A percentile compares a stretch with the other conserved stretches of the same genome.
These are phyloP conservation scores for Hypotaenidia philippensis DNA, from an alignment of 2,797 vertebrate genomes.

Conservation along the genomic window DNA sequence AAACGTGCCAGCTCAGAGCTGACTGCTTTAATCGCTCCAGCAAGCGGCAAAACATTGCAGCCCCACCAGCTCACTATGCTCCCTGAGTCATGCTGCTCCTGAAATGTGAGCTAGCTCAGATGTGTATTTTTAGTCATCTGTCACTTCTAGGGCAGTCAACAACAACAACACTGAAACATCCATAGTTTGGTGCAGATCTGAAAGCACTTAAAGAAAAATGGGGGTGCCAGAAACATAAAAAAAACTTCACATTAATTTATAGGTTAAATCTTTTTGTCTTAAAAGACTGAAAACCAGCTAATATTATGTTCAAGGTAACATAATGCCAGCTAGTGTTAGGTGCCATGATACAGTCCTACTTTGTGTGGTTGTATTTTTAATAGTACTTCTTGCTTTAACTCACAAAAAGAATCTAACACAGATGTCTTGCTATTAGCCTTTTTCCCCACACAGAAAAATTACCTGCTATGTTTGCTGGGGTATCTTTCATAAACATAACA, in stretches of 20 bases:
- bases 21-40: neutral
- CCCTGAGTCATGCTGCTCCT: neutral
- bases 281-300: neutral
- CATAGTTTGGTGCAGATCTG: neutral
- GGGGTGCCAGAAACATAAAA: neutral
- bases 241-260: neutral
- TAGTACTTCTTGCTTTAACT: neutral
- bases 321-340: neutral
- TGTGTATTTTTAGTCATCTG: slow-evolving; percentile 47
- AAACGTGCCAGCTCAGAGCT: neutral
- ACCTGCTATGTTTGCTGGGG: rapidly evolving
- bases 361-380: neutral
- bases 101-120: neutral
- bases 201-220: neutral
- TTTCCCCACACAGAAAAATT: neutral
- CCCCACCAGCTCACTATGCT: neutral
- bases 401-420: neutral
- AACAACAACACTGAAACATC: neutral
- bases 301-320: neutral
- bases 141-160: neutral
- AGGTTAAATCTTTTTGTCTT: neutral
- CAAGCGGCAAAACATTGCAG: neutral
- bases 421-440: neutral
- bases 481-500: neutral
- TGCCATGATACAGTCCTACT: neutral